Base-by-base conservation (phyloP, 1,140 invertebrate genomes). In the Patella vulgata region DNA sequence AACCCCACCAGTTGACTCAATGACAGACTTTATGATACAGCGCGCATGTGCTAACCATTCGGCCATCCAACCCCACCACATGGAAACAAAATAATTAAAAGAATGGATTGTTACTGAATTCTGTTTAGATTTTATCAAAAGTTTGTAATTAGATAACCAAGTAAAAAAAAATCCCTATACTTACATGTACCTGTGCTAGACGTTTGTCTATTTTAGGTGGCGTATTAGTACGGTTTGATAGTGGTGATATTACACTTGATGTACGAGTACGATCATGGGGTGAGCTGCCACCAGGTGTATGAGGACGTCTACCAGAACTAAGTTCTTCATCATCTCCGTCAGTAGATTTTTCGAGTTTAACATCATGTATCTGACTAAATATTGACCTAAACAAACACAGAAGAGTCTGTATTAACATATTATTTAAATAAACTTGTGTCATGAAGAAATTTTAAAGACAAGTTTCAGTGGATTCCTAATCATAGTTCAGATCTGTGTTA, bases 201-300 rank as follows among this genome's bases (percentile, higher is more conserved):
- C 81, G 40, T 54, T 83, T 83, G 69, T 81, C 79, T 40, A 80
- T 77, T 47, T 77, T 79, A 23, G 74, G 74, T 23, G 77, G 76
- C 14, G 78, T 78, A 21, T 68, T 67, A 39, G 64, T 63, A 14
- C 72, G 47, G 39, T 54, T 50, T 36, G 33, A 36, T 50, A 70
- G 48, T 40, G 69, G 54, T 3, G 79, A 78, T 25, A 72, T 42
- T 14, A 68, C 59, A 50, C 65, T 73, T 14, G 74, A 63, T 2
- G 73, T 65, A 31, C 66, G 59, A 17, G 57, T 55, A 27, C 71
- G 36, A 40, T 70, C 70, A 52, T 58, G 58, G 14, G 60, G 69
- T 36, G 70, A 71, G 4, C 52, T 56, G 31, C 59, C 51, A 3
- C 46, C 43, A n/a, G n/a, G n/a, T n/a, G n/a, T n/a, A n/a, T n/a